Evolutionary conservation across 2,888 invertebrate genomes (phyloP).

Genomic region (Pyrrhosoma nymphula): DNA sequence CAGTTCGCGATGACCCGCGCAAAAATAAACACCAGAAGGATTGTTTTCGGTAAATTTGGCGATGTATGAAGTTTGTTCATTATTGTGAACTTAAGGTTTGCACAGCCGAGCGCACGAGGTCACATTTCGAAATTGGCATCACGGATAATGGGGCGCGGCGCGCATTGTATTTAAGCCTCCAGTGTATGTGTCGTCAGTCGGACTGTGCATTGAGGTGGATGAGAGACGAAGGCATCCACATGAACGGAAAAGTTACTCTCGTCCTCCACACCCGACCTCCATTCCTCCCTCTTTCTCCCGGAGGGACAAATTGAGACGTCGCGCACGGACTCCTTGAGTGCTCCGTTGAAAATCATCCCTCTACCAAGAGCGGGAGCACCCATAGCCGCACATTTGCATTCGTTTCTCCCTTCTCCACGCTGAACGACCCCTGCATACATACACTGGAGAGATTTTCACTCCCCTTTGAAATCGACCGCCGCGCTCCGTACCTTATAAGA

Average conservation of each 20-base stretch:
- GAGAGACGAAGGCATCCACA: background rate
- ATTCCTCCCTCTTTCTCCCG: background rate
- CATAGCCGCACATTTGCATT: background rate
- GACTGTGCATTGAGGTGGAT: background rate
- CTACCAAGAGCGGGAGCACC: background rate
- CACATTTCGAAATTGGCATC: too few relatives aligned
- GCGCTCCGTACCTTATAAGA: background rate
- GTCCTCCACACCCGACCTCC: background rate
- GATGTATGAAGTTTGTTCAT: background rate
- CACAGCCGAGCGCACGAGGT: too few relatives aligned
- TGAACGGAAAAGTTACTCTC: background rate
- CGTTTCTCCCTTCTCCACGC: background rate
- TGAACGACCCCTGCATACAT: background rate
- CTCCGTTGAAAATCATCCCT: slow-evolving; percentile 8
- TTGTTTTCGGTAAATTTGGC: too few relatives aligned
- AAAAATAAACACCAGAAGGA: too few relatives aligned
- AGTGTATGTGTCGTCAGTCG: background rate
- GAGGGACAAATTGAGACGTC: background rate
- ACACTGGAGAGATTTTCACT: background rate
- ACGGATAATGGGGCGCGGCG: background rate
- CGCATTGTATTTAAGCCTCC: background rate
- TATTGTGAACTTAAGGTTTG: too few relatives aligned
- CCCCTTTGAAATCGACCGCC: background rate
- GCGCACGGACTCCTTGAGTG: background rate
- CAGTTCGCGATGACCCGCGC: too few relatives aligned